These are phyloP conservation scores for Deroplatys truncata DNA, from an alignment of 2,888 invertebrate species.

Conservation along the genomic window DNA sequence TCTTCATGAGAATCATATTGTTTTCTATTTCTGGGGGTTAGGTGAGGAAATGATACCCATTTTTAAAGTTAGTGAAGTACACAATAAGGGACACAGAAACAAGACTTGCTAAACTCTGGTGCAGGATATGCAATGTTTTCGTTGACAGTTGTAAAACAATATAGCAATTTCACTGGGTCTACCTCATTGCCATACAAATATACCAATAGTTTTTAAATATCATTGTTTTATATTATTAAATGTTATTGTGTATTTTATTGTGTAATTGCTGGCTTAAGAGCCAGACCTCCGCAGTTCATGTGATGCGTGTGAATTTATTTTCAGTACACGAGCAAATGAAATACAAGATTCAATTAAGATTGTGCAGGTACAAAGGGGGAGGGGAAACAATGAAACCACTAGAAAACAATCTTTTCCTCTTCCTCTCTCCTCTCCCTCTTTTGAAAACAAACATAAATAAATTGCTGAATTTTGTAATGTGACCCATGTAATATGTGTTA, in stretches of 20 bases:
- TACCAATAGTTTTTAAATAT: conserved; percentile 28
- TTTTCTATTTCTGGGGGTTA: background rate
- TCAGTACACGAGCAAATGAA: conserved; percentile 13
- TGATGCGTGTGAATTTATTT: conserved; percentile 9
- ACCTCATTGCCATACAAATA: conserved; percentile 28
- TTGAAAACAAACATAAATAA: conserved; percentile 7
- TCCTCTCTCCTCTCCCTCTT: background rate
- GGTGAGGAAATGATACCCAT: background rate
- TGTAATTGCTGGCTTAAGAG: conserved; percentile 4
- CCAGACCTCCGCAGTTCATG: background rate
- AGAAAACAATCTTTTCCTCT: background rate
- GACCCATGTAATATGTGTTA: conserved; percentile 15
- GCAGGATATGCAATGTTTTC: conserved; percentile 20
- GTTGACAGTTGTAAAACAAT: conserved; percentile 23
- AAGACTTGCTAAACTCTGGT: conserved; percentile 5
- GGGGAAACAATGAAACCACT: background rate
- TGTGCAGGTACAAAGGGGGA: conserved; percentile 9
- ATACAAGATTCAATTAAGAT: background rate
- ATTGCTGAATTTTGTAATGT: conserved; percentile 14
- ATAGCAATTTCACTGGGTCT: conserved; percentile 29
- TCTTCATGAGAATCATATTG: background rate
- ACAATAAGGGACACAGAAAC: background rate
- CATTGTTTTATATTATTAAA: conserved; percentile 24
- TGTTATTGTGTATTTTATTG: conserved; percentile 20
- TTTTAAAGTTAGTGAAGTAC: background rate